Conservation (phyloP, 2,888 invertebrate species). For the Stomorhina lunata region DNA sequence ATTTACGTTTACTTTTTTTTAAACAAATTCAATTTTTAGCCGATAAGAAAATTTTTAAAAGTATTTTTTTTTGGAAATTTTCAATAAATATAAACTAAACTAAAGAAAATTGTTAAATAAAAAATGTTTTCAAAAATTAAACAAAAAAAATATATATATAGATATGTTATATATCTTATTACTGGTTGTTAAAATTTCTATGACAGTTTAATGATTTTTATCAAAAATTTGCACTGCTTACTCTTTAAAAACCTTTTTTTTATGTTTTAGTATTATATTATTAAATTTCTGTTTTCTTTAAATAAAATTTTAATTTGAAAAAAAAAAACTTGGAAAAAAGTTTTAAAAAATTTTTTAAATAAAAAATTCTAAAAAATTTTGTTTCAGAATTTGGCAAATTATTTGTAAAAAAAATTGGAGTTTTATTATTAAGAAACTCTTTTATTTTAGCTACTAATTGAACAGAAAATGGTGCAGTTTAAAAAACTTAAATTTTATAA, state of each 20-base stretch:
- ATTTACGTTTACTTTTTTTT: constrained; percentile 17
- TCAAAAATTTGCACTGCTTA: constrained; percentile 79
- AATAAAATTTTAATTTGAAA: constrained; percentile 20
- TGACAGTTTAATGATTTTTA: constrained; percentile 36
- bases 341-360: constrained; percentile 6
- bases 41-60: constrained; percentile 22
- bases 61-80: neutral
- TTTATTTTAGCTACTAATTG: constrained; percentile 19
- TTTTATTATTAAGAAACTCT: neutral
- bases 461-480: constrained; percentile 63
- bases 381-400: constrained; percentile 45
- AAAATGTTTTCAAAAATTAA: neutral
- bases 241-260: constrained; percentile 50
- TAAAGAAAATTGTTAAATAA: constrained; percentile 18
- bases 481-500: constrained; percentile 50
- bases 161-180: too few relatives aligned
- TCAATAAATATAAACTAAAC: constrained; percentile 23
- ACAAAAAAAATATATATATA: constrained; percentile 10
- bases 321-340: too few relatives aligned
- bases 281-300: neutral
- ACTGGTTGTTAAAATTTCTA: constrained; percentile 13
- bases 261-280: constrained; percentile 31
- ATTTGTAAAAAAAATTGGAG: constrained; percentile 32
- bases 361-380: constrained; percentile 3
- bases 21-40: constrained; percentile 11